Conservation (phyloP, 2,888 invertebrate species). For the Hypomecis atomaria region DNA sequence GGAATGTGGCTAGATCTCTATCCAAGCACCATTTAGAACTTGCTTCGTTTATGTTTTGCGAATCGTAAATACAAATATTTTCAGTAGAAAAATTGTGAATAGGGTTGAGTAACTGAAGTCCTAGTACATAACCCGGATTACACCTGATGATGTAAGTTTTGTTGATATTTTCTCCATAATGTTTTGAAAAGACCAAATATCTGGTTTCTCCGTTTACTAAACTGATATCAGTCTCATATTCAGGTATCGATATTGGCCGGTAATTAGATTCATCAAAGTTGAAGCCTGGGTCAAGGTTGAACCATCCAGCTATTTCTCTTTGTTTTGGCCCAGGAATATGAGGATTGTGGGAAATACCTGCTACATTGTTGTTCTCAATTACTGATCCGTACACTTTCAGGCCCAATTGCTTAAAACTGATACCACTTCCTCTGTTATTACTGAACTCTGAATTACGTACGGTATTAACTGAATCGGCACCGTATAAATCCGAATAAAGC, state of each 20-base stretch:
- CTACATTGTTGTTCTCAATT: slow-evolving; percentile 92
- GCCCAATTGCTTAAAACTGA: slow-evolving; percentile 95
- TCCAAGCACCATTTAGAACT: slow-evolving; percentile 91
- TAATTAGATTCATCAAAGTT: slow-evolving; percentile 89
- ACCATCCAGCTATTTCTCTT: slow-evolving; percentile 97
- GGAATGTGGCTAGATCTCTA: slow-evolving; percentile 95
- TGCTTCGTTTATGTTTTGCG: slow-evolving; percentile 86
- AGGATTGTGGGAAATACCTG: slow-evolving; percentile 97
- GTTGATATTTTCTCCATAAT: slow-evolving; percentile 82
- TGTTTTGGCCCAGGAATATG: slow-evolving; percentile 93
- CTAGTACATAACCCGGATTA: slow-evolving; percentile 93
- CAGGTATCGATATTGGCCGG: slow-evolving; percentile 89
- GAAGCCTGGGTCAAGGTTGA: slow-evolving; percentile 88
- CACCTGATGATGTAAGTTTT: slow-evolving; percentile 87
- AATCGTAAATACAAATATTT: slow-evolving; percentile 91
- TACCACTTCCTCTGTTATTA: slow-evolving; percentile 94
- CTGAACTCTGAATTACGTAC: slow-evolving; percentile 94
- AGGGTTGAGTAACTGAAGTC: slow-evolving; percentile 95
- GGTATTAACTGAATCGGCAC: slow-evolving; percentile 91
- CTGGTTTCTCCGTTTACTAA: slow-evolving; percentile 90
- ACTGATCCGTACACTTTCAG: slow-evolving; percentile 90
- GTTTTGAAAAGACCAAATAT: slow-evolving; percentile 90
- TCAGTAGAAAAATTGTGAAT: slow-evolving; percentile 95
- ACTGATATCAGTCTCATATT: slow-evolving; percentile 85
- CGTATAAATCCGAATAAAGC: slow-evolving; percentile 96